phyloP scores from a whole-genome alignment of 2,797 vertebrate species.

The Tachyglossus aculeatus region DNA sequence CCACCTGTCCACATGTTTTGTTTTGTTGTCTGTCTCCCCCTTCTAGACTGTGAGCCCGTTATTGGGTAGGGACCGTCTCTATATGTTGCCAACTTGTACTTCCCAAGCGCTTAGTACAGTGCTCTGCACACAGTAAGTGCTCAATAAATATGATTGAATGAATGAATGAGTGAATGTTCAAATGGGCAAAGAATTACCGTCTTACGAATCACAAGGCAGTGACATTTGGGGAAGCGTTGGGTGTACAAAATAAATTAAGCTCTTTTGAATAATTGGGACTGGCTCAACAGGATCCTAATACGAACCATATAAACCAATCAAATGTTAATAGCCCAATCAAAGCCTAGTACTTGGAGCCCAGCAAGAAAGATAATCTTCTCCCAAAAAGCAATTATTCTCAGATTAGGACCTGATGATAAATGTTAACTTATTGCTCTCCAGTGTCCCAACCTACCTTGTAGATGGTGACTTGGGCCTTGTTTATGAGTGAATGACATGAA shows the following conservation, averaged over 20 bases:
- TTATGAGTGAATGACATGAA: neutral
- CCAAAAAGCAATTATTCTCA: neutral
- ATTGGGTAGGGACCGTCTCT: too few relatives aligned
- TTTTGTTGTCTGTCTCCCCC: too few relatives aligned
- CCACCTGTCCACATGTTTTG: too few relatives aligned
- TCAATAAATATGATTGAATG: too few relatives aligned
- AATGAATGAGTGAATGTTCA: too few relatives aligned
- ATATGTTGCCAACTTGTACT: too few relatives aligned
- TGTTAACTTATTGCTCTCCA: neutral
- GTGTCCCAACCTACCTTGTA: neutral
- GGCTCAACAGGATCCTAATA: neutral
- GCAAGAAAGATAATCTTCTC: neutral
- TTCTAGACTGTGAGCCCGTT: too few relatives aligned
- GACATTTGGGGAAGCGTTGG: neutral
- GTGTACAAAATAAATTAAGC: neutral
- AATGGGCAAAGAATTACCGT: fast-evolving
- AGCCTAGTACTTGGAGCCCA: neutral
- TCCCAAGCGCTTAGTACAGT: too few relatives aligned
- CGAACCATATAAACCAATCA: neutral
- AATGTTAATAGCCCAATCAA: neutral
- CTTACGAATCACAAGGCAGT: neutral
- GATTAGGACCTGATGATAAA: too few relatives aligned
- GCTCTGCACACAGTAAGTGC: too few relatives aligned
- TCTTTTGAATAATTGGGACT: neutral
- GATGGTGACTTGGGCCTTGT: neutral